Evolutionary conservation across 2,797 vertebrate genomes (phyloP).

Genomic region (Danio albolineatus): DNA sequence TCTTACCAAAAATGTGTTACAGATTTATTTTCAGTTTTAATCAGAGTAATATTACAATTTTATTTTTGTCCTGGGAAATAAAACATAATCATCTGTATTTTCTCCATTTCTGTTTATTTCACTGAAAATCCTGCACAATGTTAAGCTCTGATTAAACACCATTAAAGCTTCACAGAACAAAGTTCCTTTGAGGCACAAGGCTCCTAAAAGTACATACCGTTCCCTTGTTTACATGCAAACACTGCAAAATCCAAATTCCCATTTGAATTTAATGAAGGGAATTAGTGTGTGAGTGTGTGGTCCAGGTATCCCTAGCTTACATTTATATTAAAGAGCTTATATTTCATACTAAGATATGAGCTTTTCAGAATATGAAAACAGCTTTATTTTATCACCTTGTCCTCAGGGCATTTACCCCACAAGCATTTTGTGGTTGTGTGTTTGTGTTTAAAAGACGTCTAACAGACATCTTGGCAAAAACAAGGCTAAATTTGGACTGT

Average conservation of each 20-base stretch:
- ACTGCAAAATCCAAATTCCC: neutral
- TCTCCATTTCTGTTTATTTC: neutral
- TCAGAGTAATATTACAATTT: neutral
- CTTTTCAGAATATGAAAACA: too few species aligned
- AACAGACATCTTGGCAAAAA: too few species aligned
- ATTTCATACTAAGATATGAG: neutral
- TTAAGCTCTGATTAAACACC: conserved; percentile 24
- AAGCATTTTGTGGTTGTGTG: too few species aligned
- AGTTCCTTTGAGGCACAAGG: neutral
- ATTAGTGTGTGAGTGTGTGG: neutral
- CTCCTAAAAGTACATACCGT: neutral
- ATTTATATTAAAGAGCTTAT: too few species aligned
- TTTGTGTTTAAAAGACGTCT: too few species aligned
- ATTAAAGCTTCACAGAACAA: conserved; percentile 4
- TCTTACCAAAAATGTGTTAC: too few species aligned
- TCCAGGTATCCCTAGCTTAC: too few species aligned
- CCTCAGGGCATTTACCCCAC: too few species aligned
- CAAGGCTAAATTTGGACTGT: too few species aligned
- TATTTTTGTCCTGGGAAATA: neutral
- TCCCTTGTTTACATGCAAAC: conserved; percentile 8
- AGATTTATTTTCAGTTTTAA: too few species aligned
- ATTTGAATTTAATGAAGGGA: neutral
- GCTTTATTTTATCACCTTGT: too few species aligned
- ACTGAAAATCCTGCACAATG: neutral
- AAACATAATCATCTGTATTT: neutral